Conservation (phyloP, 2,113 vertebrate genomes). For the Carettochelys insculpta region DNA sequence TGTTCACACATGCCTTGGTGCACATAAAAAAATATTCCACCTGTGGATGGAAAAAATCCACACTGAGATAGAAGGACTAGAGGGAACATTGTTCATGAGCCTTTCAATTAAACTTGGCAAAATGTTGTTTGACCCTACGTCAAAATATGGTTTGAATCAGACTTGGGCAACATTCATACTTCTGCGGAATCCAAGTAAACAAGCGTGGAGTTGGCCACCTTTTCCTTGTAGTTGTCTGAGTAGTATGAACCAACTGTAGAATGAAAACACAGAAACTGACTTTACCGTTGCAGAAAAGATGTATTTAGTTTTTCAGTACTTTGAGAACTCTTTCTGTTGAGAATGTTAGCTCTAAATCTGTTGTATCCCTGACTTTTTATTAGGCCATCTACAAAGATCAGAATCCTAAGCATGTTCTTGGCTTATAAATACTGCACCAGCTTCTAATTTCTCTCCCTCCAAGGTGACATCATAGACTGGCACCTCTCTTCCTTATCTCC, state of each 20-base stretch:
- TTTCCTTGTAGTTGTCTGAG: background rate
- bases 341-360: fast-evolving
- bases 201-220: background rate
- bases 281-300: background rate
- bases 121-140: background rate
- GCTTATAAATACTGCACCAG: background rate
- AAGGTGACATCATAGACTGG: background rate
- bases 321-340: background rate
- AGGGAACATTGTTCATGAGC: too few relatives aligned
- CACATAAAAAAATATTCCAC: too few relatives aligned
- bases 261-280: background rate
- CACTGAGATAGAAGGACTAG: too few relatives aligned
- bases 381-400: fast-evolving
- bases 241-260: background rate
- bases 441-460: background rate
- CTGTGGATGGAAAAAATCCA: too few relatives aligned
- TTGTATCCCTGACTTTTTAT: background rate
- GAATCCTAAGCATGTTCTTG: background rate
- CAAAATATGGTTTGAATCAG: background rate
- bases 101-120: background rate
- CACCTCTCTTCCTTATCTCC: background rate
- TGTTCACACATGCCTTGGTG: too few relatives aligned
- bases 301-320: fast-evolving
- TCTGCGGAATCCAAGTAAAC: background rate
- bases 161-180: background rate